Percentiles rank a stretch among this genome's conserved stretches.
phyloP scores from a whole-genome alignment of 2,888 invertebrate genomes.

The Balanococcus diminutus region DNA sequence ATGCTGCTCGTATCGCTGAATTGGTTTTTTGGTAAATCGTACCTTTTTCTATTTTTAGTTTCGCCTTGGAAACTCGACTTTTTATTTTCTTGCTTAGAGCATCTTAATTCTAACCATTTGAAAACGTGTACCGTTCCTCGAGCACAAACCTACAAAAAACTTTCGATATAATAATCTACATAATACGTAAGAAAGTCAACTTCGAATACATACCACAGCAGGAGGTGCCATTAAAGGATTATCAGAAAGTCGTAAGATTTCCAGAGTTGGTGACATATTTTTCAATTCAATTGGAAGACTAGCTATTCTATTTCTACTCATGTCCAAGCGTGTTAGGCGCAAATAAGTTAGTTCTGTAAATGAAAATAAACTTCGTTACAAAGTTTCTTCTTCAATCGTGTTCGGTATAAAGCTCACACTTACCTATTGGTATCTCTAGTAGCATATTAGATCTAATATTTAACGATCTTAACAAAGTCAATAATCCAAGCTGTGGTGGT shows the following conservation, averaged over 20 bases:
- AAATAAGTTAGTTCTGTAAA: constrained; percentile 83
- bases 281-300: constrained; percentile 86
- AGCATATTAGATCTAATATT: constrained; percentile 86
- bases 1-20: constrained; percentile 6
- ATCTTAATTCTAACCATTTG: constrained; percentile 89
- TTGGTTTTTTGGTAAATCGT: constrained; percentile 41
- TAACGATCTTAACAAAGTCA: constrained; percentile 77
- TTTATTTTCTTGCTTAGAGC: constrained; percentile 66
- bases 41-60: constrained; percentile 16
- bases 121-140: constrained; percentile 93
- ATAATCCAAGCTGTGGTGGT: constrained; percentile 85
- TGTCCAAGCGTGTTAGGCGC: constrained; percentile 81
- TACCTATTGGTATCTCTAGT: constrained; percentile 84
- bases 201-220: constrained; percentile 86
- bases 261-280: constrained; percentile 78
- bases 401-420: constrained; percentile 60
- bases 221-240: constrained; percentile 93
- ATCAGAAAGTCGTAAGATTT: constrained; percentile 81
- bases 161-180: constrained; percentile 4
- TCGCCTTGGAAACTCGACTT: constrained; percentile 60
- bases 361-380: constrained; percentile 38
- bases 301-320: constrained; percentile 89
- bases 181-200: background rate
- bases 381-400: background rate
- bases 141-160: constrained; percentile 75